Conservation (phyloP, 2,888 invertebrate species). For the Tethea ocularis region DNA sequence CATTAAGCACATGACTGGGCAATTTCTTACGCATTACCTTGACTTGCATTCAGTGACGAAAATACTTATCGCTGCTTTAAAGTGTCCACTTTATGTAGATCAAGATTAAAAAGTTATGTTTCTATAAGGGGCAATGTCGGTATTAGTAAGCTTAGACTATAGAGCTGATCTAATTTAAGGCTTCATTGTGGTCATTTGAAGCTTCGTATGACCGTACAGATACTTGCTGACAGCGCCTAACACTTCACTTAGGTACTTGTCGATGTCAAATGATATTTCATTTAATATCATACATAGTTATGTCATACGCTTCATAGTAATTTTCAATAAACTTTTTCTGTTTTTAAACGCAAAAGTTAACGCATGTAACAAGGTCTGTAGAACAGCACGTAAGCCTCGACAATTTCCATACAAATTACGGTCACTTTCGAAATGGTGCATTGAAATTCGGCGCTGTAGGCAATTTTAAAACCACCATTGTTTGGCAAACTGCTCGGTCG, state of each 20-base stretch:
- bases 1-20: conserved; percentile 45
- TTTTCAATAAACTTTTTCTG: conserved; percentile 26
- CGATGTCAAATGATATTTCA: background rate
- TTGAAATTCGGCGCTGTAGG: conserved; percentile 63
- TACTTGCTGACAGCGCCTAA: too few relatives aligned
- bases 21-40: conserved; percentile 42
- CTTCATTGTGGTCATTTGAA: background rate
- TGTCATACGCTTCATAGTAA: background rate
- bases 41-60: conserved; percentile 30
- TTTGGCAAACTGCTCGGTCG: conserved; percentile 38
- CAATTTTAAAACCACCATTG: conserved; percentile 63
- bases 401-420: conserved; percentile 79
- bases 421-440: conserved; percentile 75
- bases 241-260: background rate
- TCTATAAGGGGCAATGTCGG: background rate
- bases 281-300: background rate
- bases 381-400: conserved; percentile 62
- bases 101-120: background rate
- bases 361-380: conserved; percentile 68
- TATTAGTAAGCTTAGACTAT: background rate
- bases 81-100: conserved; percentile 1
- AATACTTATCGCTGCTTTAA: conserved; percentile 15
- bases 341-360: conserved; percentile 51
- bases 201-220: too few relatives aligned
- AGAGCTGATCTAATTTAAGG: too few relatives aligned